phyloP scores from a whole-genome alignment of 1,140 invertebrate genomes.

The Drosophila miranda region DNA sequence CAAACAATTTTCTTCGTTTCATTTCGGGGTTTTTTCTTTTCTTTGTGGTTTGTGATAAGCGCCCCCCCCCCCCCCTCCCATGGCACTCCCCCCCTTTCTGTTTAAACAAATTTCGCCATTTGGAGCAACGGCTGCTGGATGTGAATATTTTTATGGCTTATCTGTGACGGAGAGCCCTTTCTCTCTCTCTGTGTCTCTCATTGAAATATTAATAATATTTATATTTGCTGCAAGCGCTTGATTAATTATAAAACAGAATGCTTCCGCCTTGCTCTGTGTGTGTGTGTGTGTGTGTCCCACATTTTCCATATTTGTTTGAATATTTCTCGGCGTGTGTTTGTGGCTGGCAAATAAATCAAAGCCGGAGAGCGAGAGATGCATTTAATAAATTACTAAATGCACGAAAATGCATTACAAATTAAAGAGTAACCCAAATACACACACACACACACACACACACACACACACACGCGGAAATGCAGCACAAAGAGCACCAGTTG shows the following conservation, averaged over 20 bases:
- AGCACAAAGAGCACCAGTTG: conserved; percentile 32
- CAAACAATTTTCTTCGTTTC: conserved; percentile 56
- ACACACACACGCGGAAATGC: conserved; percentile 18
- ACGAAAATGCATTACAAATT: conserved; percentile 73
- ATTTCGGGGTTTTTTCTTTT: conserved; percentile 9
- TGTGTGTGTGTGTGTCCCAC: conserved; percentile 25
- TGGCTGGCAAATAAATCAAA: conserved; percentile 67
- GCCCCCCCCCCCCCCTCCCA: neutral
- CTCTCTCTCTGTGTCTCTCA: conserved; percentile 31
- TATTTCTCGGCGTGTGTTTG: conserved; percentile 16
- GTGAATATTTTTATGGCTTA: conserved; percentile 77
- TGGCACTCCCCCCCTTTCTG: conserved; percentile 10
- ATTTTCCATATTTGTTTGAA: conserved; percentile 20
- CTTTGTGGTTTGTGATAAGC: conserved; percentile 45
- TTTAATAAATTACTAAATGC: conserved; percentile 79
- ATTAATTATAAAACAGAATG: conserved; percentile 29
- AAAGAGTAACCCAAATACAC: conserved; percentile 49
- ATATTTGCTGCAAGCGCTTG: conserved; percentile 34
- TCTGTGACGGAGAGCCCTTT: conserved; percentile 30
- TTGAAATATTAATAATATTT: conserved; percentile 62
- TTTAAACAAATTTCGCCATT: conserved; percentile 76
- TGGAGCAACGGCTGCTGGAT: conserved; percentile 33
- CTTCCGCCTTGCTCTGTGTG: conserved; percentile 57
- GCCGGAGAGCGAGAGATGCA: conserved; percentile 55
- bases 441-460: conserved; percentile 12